A percentile compares a stretch with the other conserved stretches of the same genome.
Evolutionary conservation across 1,140 invertebrate species (phyloP).

Genomic region (Nautilus pompilius): DNA sequence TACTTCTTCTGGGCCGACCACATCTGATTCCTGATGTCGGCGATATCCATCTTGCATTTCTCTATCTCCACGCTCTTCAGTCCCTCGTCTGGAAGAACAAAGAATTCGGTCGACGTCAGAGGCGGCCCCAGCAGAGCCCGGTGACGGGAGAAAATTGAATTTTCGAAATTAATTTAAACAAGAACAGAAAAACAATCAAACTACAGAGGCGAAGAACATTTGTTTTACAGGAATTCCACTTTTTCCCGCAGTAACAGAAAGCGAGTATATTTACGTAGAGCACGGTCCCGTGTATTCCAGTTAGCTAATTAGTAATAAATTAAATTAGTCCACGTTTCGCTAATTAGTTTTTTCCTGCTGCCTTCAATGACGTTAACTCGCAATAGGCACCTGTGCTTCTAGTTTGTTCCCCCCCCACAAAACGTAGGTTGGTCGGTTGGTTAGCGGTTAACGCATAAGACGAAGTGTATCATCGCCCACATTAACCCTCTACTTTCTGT

Average conservation of each 20-base stretch:
- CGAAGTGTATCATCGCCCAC: too few species aligned
- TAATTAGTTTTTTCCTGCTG: too few species aligned
- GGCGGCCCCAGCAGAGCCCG: not conserved
- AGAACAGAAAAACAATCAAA: not conserved
- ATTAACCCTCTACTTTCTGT: too few species aligned
- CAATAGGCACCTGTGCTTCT: too few species aligned
- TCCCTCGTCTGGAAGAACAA: constrained; percentile 43
- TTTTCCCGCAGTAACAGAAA: not conserved
- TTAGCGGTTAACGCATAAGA: too few species aligned
- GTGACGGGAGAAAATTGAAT: not conserved
- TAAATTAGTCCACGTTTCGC: too few species aligned
- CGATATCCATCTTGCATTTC: constrained; percentile 52
- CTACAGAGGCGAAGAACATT: not conserved
- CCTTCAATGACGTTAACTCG: too few species aligned
- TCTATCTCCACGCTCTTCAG: constrained; percentile 55
- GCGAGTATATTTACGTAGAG: not conserved
- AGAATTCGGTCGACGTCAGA: not conserved
- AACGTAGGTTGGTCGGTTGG: too few species aligned
- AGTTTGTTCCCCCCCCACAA: too few species aligned
- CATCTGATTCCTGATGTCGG: constrained; percentile 50
- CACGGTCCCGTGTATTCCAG: too few species aligned
- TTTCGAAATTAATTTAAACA: not conserved
- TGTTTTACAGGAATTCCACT: too few species aligned
- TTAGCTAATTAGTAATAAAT: too few species aligned
- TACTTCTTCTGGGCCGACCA: constrained; percentile 51